A percentile compares a stretch with the other conserved stretches of the same genome.
Conservation (phyloP, 1,140 invertebrate genomes). For the Pissodes strobi region DNA sequence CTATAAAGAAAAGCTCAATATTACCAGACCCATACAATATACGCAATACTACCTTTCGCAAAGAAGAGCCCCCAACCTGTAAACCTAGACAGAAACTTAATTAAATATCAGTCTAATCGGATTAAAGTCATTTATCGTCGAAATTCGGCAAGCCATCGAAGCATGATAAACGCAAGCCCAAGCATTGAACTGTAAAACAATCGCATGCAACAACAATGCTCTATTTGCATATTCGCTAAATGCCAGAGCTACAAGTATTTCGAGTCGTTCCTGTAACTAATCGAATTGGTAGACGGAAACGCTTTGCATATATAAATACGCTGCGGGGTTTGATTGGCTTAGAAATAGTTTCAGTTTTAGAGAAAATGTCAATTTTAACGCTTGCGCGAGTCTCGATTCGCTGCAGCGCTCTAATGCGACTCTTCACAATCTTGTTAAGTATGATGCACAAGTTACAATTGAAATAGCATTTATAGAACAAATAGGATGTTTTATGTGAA, state of each 20-base stretch:
- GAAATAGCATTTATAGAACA: no score
- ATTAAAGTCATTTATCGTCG: slow-evolving; percentile 22
- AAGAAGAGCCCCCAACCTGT: slow-evolving; percentile 4
- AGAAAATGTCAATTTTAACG: no score
- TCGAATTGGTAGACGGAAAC: background rate
- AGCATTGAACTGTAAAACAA: slow-evolving; percentile 9
- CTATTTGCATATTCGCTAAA: slow-evolving; percentile 8
- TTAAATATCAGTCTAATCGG: slow-evolving; percentile 9
- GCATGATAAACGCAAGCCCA: slow-evolving; percentile 16
- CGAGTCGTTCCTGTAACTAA: slow-evolving; percentile 3
- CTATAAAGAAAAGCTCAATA: slow-evolving; percentile 8
- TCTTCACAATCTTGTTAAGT: no score
- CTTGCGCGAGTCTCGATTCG: no score
- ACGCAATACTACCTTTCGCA: background rate
- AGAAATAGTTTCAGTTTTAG: no score
- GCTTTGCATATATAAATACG: slow-evolving; percentile 22
- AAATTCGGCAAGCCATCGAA: slow-evolving; percentile 9
- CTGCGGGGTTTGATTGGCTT: slow-evolving; percentile 1
- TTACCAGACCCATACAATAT: background rate
- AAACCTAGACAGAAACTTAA: background rate
- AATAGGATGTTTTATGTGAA: no score
- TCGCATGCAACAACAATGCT: slow-evolving; percentile 22
- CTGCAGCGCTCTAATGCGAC: no score
- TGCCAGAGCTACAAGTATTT: slow-evolving; percentile 12
- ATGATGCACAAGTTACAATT: no score